Base-by-base conservation (phyloP, 2,888 invertebrate genomes). In the Sisyra terminalis region DNA sequence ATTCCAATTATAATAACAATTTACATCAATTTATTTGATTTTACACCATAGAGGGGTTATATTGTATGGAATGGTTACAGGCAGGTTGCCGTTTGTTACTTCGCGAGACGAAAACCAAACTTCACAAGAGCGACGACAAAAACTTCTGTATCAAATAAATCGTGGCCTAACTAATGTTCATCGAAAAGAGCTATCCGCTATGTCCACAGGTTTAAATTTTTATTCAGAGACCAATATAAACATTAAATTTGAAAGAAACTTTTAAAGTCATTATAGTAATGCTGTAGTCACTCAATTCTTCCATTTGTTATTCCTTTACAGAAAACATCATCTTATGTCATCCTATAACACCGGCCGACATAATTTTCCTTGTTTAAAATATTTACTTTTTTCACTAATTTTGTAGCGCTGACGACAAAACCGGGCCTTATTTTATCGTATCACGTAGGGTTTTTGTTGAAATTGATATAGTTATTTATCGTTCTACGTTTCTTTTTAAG, bases 51-150 rank as follows among this genome's bases (percentile, higher is more conserved):
- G 80, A 48, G 82, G 82, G 29, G 76, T 82, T 50, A 78, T 82
- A 46, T 67, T 80, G 47, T 83, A 79, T 63, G 79, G 78, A 39
- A 80, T 82, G 79, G 71, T 78, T 53, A 69, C 78, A 14, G 82
- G 82, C 7, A 71, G 71, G 44, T 64, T 83, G 50, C 82, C 82
- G 39, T 83, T 83, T 61, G 59, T 70, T 45, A 59, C 60, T 52
- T 55, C 64, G 51, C 58, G 48, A 50, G 54, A 56, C 46, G 61
- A 55, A 14, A 53, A 55, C 17, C 51, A 69, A 53, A 52, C 71
- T 53, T 53, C 68, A 50, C 57, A 72, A 57, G 73, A 67, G 52
- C 61, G 76, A 47, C 66, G 74, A 18, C 66, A 67, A 52, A 67
- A 71, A 50, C 67, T 81, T 43, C 71, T 78, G 47, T 67, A 70